A percentile compares a stretch with the other conserved stretches of the same genome.
These are phyloP conservation scores for Steinernema feltiae DNA, from an alignment of 1,140 invertebrate genomes.

Conservation along the genomic window DNA sequence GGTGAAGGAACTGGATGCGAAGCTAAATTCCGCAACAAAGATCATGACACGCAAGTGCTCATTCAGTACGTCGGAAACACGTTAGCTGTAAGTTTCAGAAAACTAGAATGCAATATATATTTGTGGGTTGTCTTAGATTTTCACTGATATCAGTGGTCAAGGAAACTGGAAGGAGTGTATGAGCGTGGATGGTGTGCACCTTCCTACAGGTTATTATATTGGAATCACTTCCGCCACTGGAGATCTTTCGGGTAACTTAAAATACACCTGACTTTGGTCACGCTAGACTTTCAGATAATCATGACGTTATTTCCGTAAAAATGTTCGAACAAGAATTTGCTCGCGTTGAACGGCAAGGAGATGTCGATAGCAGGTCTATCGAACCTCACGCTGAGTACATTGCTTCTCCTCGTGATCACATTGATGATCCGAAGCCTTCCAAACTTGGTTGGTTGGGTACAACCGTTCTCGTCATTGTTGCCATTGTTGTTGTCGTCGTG, in stretches of 20 bases:
- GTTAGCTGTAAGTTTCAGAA: constrained; percentile 66
- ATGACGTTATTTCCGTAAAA: constrained; percentile 80
- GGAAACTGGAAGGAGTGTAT: constrained; percentile 90
- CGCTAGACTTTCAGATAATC: constrained; percentile 69
- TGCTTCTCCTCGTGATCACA: constrained; percentile 54
- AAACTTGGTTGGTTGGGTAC: constrained; percentile 54
- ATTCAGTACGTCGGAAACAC: constrained; percentile 84
- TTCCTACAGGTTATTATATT: constrained; percentile 91
- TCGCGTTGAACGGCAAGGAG: constrained; percentile 46
- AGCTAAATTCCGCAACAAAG: constrained; percentile 83
- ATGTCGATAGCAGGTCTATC: constrained; percentile 42
- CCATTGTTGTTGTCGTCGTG: constrained; percentile 48
- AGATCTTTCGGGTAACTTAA: constrained; percentile 67
- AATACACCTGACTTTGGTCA: not conserved
- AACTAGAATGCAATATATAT: not conserved
- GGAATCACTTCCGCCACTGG: constrained; percentile 91
- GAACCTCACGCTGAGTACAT: constrained; percentile 48
- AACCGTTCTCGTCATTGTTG: constrained; percentile 47
- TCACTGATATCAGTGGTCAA: constrained; percentile 68
- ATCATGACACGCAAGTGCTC: constrained; percentile 81
- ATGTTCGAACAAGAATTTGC: constrained; percentile 56
- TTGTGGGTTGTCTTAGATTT: constrained; percentile 45
- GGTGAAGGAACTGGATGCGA: constrained; percentile 59
- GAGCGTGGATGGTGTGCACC: constrained; percentile 74
- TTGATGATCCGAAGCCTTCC: constrained; percentile 46